phyloP scores from a whole-genome alignment of 1,140 invertebrate genomes.

The Mycetomoellerius zeteki region DNA sequence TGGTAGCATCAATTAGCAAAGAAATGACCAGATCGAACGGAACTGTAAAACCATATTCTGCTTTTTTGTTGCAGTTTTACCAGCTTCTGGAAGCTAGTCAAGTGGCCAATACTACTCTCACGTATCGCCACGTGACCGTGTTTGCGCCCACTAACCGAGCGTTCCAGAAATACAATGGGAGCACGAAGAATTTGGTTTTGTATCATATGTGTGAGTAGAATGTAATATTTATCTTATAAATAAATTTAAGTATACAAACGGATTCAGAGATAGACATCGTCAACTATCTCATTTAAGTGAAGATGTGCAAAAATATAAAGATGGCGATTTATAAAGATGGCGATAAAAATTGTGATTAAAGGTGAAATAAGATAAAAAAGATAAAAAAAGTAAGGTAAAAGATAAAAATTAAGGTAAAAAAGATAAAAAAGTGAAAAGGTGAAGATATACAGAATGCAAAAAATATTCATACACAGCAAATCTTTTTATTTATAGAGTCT shows the following conservation, averaged over 20 bases:
- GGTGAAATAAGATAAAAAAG: too few species aligned
- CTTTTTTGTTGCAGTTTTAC: slow-evolving; percentile 90
- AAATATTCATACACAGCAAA: too few species aligned
- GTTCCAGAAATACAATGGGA: slow-evolving; percentile 90
- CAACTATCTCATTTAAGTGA: neutral
- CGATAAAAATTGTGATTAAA: too few species aligned
- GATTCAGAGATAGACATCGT: neutral
- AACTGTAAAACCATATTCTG: neutral
- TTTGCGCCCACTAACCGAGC: slow-evolving; percentile 94
- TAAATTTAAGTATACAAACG: neutral
- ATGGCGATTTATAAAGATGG: neutral
- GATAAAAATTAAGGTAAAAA: too few species aligned
- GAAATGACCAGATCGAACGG: neutral
- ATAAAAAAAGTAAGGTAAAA: too few species aligned
- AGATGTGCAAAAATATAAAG: neutral
- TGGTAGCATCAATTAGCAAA: slow-evolving; percentile 1
- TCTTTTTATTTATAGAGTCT: too few species aligned
- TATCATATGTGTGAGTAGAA: slow-evolving; percentile 93
- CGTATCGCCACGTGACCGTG: slow-evolving; percentile 90
- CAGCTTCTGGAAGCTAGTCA: slow-evolving; percentile 90
- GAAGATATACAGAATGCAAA: neutral
- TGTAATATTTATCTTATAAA: neutral
- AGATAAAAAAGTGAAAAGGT: too few species aligned
- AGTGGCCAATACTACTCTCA: slow-evolving; percentile 90
- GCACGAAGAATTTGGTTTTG: slow-evolving; percentile 89